phyloP scores from a whole-genome alignment of 2,888 invertebrate species.

The Congeria kusceri region DNA sequence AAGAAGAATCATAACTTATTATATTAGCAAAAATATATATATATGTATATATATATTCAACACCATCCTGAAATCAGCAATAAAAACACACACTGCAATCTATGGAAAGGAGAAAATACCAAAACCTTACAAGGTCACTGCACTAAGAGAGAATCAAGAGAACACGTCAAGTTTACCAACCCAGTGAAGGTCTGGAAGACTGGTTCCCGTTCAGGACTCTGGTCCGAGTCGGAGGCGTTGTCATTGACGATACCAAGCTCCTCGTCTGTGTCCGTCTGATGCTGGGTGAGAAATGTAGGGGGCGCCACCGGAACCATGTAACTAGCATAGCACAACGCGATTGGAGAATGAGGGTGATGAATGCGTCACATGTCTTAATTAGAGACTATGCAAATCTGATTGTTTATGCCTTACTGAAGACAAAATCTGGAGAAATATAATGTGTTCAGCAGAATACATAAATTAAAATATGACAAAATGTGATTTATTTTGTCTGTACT shows the following conservation, averaged over 20 bases:
- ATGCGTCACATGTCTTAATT: not conserved
- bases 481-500: no score
- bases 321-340: constrained; percentile 46
- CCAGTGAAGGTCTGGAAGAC: constrained; percentile 64
- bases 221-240: constrained; percentile 53
- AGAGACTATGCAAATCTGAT: not conserved
- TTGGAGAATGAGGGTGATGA: not conserved
- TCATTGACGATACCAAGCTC: constrained; percentile 59
- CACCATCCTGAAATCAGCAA: no score
- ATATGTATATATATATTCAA: no score
- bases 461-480: no score
- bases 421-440: not conserved
- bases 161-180: constrained; percentile 42
- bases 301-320: constrained; percentile 64
- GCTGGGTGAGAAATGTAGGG: constrained; percentile 61
- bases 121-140: no score
- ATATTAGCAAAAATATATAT: no score
- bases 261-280: constrained; percentile 47
- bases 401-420: not conserved
- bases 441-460: no score
- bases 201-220: constrained; percentile 63
- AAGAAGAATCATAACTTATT: no score
- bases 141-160: no score
- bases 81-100: no score
- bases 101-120: no score